These are phyloP conservation scores for Tinamus guttatus DNA, from an alignment of 2,113 vertebrate genomes.

Conservation along the genomic window DNA sequence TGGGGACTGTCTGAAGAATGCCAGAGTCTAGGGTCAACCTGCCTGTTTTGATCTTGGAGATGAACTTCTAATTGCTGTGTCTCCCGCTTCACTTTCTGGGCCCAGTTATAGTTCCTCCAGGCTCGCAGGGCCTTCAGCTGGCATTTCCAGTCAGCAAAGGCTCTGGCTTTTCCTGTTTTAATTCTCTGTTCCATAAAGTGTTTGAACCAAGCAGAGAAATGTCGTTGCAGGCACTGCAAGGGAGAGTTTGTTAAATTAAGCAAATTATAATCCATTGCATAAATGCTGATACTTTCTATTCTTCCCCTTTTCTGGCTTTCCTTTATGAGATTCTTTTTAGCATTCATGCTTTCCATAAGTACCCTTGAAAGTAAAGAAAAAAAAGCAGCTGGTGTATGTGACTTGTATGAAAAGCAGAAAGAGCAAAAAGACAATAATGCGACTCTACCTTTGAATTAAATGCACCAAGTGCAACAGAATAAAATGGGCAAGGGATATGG, in stretches of 20 bases:
- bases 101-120: slow-evolving; percentile 87
- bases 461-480: not conserved
- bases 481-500: not conserved
- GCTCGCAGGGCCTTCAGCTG: slow-evolving; percentile 84
- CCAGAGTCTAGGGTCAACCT: not conserved
- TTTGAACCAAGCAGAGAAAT: slow-evolving; percentile 92
- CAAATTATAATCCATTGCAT: not conserved
- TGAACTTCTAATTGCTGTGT: slow-evolving; percentile 78
- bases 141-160: slow-evolving; percentile 89
- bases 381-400: not conserved
- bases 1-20: not conserved
- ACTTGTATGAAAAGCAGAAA: not conserved
- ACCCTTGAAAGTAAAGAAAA: not conserved
- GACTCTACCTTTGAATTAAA: not conserved
- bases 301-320: not conserved
- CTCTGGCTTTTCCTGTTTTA: slow-evolving; percentile 86
- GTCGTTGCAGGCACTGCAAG: slow-evolving; percentile 86
- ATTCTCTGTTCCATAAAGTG: slow-evolving; percentile 84
- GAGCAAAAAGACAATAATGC: not conserved
- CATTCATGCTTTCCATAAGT: not conserved
- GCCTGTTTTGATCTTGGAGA: slow-evolving; percentile 88
- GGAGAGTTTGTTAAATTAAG: slow-evolving; percentile 59
- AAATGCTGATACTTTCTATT: not conserved
- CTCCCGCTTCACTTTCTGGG: slow-evolving; percentile 78
- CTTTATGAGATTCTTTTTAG: not conserved